Base-by-base conservation (phyloP, 2,113 vertebrate genomes). In the Toxotes chatareus region DNA sequence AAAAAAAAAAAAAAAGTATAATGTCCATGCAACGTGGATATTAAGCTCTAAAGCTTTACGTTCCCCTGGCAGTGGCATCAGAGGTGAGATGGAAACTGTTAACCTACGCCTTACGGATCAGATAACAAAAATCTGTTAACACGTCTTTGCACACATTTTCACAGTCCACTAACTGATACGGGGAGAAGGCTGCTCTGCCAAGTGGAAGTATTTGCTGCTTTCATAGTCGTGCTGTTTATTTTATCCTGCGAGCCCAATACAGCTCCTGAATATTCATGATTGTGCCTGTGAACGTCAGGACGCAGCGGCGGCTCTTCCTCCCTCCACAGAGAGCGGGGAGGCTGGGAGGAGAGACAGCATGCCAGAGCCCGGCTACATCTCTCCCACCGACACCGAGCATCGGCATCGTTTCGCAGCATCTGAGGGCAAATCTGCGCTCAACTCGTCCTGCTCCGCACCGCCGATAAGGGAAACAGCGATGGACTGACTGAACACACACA, bases 201-300 rank as follows among this genome's bases (percentile, higher is more conserved):
- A 73, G 80, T 72, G 82, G 40, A 86, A 80, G 63, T 51, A 36
- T 49, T 40, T 17, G 60, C 67, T 53, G 47, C 78, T 75, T 62
- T 56, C 62, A 34, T 32, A 5, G 59, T 57, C 42, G n/a, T 66
- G 34, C 49, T 79, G 79, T 83, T 87, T 90, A 66, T 92, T 83
- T 73, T 31, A 83, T 67, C 83, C 88, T 71, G 10, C 65, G 57
- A 79, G 62, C 44, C 76, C 66, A 71, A 68, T 61, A 64, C 76
- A 38, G 76, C 75, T 72, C 68, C 46, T 95, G 91, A 91, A 93
- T 94, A 95, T 95, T 94, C 91, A 94, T 94, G 94, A 90, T 61
- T 59, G 86, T 76, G 89, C 80, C 87, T 88, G 79, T 38, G 5
- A 79, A 93, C 93, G 92, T 94, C 88, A 93, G 88, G 89, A 90